phyloP scores from a whole-genome alignment of 2,797 vertebrate species.

The Liasis olivaceus region DNA sequence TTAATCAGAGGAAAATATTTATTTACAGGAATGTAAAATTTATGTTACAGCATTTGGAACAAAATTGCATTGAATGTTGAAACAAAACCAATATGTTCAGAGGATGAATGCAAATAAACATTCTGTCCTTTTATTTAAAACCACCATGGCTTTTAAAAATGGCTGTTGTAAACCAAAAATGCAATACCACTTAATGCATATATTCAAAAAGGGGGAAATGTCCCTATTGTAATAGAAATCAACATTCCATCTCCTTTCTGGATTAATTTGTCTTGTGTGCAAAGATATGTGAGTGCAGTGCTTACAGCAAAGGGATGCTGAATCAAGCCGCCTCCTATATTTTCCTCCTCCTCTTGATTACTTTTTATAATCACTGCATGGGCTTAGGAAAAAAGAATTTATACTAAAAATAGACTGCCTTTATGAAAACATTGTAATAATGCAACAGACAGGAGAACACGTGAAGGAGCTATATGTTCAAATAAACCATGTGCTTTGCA shows the following conservation, averaged over 20 bases:
- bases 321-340: neutral
- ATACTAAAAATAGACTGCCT: neutral
- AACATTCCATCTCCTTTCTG: neutral
- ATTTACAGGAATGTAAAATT: slow-evolving; percentile 79
- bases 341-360: neutral
- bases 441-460: neutral
- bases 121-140: slow-evolving; percentile 49
- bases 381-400: neutral
- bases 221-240: slow-evolving; percentile 53
- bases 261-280: neutral
- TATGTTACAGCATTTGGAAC: slow-evolving; percentile 73
- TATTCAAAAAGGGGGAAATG: slow-evolving; percentile 63
- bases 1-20: slow-evolving; percentile 76
- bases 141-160: neutral
- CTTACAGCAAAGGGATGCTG: neutral
- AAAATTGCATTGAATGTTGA: slow-evolving; percentile 57
- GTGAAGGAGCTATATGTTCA: neutral
- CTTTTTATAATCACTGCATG: neutral
- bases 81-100: slow-evolving; percentile 45
- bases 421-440: neutral
- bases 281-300: neutral
- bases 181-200: slow-evolving; percentile 48
- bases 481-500: neutral
- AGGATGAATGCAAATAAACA: slow-evolving; percentile 31
- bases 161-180: slow-evolving; percentile 30